Evolutionary conservation across 2,888 invertebrate genomes (phyloP), one percentile per base, ranked within the genome.

Genomic region (Cephus pulcher): DNA sequence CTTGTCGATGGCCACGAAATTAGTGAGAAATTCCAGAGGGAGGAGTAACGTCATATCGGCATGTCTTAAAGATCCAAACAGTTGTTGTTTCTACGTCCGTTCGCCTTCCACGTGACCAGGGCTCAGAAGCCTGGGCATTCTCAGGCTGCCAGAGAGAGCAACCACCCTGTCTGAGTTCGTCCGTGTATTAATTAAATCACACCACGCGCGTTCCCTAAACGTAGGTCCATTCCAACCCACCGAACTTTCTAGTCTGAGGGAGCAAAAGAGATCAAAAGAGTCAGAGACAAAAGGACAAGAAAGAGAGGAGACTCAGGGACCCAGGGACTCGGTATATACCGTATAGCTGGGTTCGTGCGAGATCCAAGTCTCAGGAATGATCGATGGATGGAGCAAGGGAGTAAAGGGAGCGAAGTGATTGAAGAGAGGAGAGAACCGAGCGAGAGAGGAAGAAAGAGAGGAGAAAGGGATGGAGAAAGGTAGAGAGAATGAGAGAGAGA

Each of bases 331-430:
- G 32, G 70, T 11, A 33, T 70, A 33, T 70, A 11, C 11, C 11
- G 70, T 74, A 74, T 4, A 35, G 34, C 23, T 15, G 12, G 74
- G 34, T 35, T 15, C 70, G 70, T 70, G 33, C 30, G 70, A 70
- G 70, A 76, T 70, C 76, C 69, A 37, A 32, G 56, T 78, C 75
- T 78, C 82, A 80, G 78, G 84, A 85, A 86, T 88, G 87, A 88
- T 86, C 85, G 84, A 88, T 87, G 84, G 81, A 77, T 78, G 77
- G 78, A 80, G 82, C 78, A 34, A 37, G 35, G 76, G 74, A 76
- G 74, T 56, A 74, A 34, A 34, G 15, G 56, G 73, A 68, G 77
- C 34, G 74, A 75, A 74, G 76, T 75, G 81, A 80, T 78, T 77
- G 78, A 80, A 77, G 80, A 79, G 74, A 77, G 69, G 77, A 77